Evolutionary conservation across 2,888 invertebrate species (phyloP).

Genomic region (Clitarchus hookeri): DNA sequence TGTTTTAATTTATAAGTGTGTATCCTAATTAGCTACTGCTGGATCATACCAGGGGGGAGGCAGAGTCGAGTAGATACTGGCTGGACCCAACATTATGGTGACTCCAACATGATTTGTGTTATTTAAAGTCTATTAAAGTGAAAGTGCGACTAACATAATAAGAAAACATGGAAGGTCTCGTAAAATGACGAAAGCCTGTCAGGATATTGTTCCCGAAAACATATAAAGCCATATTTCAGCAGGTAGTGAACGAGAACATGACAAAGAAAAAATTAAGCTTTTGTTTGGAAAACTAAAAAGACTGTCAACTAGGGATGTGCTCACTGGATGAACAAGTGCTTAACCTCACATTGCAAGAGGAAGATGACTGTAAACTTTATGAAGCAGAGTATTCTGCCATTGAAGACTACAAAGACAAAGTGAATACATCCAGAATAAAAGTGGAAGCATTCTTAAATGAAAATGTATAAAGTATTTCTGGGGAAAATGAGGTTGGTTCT

Average conservation of each 20-base stretch:
- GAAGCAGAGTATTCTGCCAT: neutral
- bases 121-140: too few relatives aligned
- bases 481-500: too few relatives aligned
- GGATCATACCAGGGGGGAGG: too few relatives aligned
- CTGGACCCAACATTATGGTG: too few relatives aligned
- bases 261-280: neutral
- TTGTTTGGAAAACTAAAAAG: neutral
- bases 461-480: neutral
- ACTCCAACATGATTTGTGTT: too few relatives aligned
- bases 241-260: neutral
- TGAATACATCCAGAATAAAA: neutral
- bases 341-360: neutral
- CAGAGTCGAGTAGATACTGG: too few relatives aligned
- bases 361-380: too few relatives aligned
- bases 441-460: neutral
- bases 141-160: too few relatives aligned
- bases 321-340: neutral
- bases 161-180: neutral
- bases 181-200: neutral
- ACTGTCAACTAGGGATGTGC: neutral
- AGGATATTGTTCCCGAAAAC: neutral
- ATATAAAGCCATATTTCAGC: neutral
- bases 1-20: too few relatives aligned
- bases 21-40: too few relatives aligned
- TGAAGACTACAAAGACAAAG: neutral